Conservation (phyloP, 2,797 vertebrate species). For the Cyprinella venusta region DNA sequence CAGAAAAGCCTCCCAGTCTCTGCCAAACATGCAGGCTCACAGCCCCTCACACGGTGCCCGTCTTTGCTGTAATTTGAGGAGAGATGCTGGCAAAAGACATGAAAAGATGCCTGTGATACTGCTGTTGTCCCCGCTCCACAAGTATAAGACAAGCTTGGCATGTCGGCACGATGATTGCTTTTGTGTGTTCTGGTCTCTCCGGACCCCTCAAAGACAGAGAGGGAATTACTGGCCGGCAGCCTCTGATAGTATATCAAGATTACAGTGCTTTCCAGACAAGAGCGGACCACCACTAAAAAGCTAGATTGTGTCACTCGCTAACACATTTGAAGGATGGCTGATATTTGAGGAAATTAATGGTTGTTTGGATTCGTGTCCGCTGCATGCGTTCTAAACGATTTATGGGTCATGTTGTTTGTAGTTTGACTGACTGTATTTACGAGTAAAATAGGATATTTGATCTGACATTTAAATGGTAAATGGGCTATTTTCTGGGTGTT, state of each 20-base stretch:
- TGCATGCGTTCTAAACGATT: slow-evolving; percentile 38
- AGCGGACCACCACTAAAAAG: slow-evolving; percentile 65
- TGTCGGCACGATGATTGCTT: slow-evolving; percentile 73
- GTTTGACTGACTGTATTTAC: slow-evolving; percentile 26
- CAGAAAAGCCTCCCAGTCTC: slow-evolving; percentile 57
- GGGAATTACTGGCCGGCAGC: slow-evolving; percentile 70
- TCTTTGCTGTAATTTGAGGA: slow-evolving; percentile 74
- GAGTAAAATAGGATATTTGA: not conserved
- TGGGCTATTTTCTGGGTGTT: slow-evolving; percentile 3
- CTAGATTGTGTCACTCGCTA: slow-evolving; percentile 50
- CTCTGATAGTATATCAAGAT: slow-evolving; percentile 73
- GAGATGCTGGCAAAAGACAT: slow-evolving; percentile 72
- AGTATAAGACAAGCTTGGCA: slow-evolving; percentile 62
- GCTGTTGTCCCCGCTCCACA: slow-evolving; percentile 64
- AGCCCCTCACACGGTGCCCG: slow-evolving; percentile 69
- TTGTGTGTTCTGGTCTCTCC: slow-evolving; percentile 69
- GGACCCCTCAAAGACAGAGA: slow-evolving; percentile 69
- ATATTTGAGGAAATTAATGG: slow-evolving; percentile 58
- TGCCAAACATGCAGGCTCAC: slow-evolving; percentile 70
- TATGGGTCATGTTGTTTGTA: slow-evolving; percentile 16
- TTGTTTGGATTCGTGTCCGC: slow-evolving; percentile 45
- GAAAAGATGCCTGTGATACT: slow-evolving; percentile 74
- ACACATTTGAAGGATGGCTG: slow-evolving; percentile 52
- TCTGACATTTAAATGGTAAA: slow-evolving; percentile 16
- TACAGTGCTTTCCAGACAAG: slow-evolving; percentile 68